Percentiles rank a stretch among this genome's conserved stretches.
These are phyloP conservation scores for Anoplolepis gracilipes DNA, from an alignment of 1,140 invertebrate species.

Conservation along the genomic window DNA sequence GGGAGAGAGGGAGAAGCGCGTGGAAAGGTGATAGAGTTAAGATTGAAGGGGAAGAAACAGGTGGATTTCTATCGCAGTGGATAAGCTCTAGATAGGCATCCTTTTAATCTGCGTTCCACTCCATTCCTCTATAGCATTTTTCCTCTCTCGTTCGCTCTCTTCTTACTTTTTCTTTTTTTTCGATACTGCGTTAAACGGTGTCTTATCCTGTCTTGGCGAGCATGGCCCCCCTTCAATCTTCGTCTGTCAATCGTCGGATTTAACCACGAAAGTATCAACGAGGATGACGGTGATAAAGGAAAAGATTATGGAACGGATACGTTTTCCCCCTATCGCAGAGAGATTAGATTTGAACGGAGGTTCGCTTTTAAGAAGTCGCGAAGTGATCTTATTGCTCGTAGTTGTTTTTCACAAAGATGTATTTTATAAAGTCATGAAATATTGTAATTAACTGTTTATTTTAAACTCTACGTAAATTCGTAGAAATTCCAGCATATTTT, in stretches of 20 bases:
- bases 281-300: slow-evolving; percentile 57
- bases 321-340: slow-evolving; percentile 19
- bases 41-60: neutral
- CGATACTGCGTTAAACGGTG: slow-evolving; percentile 51
- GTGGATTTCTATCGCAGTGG: slow-evolving; percentile 68
- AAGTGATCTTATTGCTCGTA: slow-evolving; percentile 8
- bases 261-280: slow-evolving; percentile 51
- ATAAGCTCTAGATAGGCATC: slow-evolving; percentile 68
- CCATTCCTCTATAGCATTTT: slow-evolving; percentile 19
- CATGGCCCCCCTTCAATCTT: slow-evolving; percentile 55
- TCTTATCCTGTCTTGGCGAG: slow-evolving; percentile 40
- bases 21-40: slow-evolving; percentile 17
- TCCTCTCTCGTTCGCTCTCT: slow-evolving; percentile 40
- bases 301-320: slow-evolving; percentile 49
- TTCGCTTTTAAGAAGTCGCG: slow-evolving; percentile 41
- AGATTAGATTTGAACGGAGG: slow-evolving; percentile 39
- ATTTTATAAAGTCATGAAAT: slow-evolving; percentile 2
- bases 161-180: slow-evolving; percentile 17
- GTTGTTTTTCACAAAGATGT: neutral
- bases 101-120: slow-evolving; percentile 73
- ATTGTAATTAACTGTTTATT: neutral
- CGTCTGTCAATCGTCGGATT: slow-evolving; percentile 59
- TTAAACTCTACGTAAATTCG: neutral
- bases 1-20: slow-evolving; percentile 34
- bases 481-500: neutral